Percentiles rank a stretch among this genome's conserved stretches.
These are phyloP conservation scores for Drosophila kambysellisi DNA, from an alignment of 2,888 invertebrate genomes.

Conservation along the genomic window DNA sequence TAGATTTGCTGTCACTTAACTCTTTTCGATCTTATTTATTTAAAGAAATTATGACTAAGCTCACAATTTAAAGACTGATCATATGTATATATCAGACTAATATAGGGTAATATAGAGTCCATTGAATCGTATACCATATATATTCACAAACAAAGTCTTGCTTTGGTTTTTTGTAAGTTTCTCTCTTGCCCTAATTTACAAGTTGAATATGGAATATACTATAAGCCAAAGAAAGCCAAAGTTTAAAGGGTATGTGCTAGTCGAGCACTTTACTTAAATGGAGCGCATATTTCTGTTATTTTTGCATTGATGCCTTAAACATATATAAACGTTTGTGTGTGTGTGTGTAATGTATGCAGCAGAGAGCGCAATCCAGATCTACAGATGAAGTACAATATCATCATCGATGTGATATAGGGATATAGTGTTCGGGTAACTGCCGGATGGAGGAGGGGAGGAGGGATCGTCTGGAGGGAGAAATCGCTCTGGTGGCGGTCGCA, in stretches of 20 bases:
- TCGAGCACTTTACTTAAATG: not conserved
- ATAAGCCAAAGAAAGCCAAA: not conserved
- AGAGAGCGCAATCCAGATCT: slow-evolving; percentile 18
- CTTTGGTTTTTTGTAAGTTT: not conserved
- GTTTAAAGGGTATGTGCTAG: slow-evolving; percentile 4
- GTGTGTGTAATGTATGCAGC: slow-evolving; percentile 8
- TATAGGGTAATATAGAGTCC: not conserved
- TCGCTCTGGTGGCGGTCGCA: slow-evolving; percentile 67
- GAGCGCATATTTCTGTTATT: slow-evolving; percentile 8
- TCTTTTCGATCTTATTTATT: not conserved
- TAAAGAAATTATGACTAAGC: not conserved
- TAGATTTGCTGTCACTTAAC: not conserved
- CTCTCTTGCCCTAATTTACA: not conserved
- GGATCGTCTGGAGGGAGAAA: not conserved
- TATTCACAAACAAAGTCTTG: not conserved
- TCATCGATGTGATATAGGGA: slow-evolving; percentile 20
- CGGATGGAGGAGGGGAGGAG: not conserved
- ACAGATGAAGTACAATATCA: slow-evolving; percentile 33
- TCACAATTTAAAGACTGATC: not conserved
- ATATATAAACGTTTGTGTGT: slow-evolving; percentile 21
- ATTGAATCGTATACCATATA: not conserved
- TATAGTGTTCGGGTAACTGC: not conserved
- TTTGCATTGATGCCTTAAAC: slow-evolving; percentile 38
- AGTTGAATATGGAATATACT: not conserved
- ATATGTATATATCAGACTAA: too few species aligned